Evolutionary conservation across 2,113 vertebrate genomes (phyloP), one percentile per base, ranked within the genome.

Genomic region (Dendrocopos noguchii): DNA sequence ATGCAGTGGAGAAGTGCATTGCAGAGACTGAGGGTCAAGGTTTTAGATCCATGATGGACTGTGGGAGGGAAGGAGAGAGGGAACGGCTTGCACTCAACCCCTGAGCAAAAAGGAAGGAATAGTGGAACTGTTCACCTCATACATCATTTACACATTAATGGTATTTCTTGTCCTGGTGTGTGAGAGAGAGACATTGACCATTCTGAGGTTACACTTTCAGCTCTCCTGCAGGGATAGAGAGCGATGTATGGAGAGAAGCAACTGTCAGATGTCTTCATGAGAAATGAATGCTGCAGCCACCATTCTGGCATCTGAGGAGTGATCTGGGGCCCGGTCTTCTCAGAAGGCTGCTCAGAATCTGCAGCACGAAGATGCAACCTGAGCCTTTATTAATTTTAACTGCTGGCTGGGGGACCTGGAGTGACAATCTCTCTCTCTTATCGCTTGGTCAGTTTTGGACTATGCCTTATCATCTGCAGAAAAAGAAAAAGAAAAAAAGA

Each of bases 391-490:
- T 87, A 84, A 70, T 67, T 95, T 61, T 60, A 88, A 66, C 64
- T 42, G 33, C 64, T 82, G n/a, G 55, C 88, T 72, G 60, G 77
- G 28, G 56, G 93, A 90, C 46, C 29, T 50, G 19, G 92, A 87
- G 29, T 89, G 90, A 61, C 74, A 95, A 76, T 55, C 77, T 39
- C 33, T 80, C 82, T 86, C 59, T 85, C 79, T 76, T 64, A 81
- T 10, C 84, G 73, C 83, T 88, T 68, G 67, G 77, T 70, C 61
- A 50, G 72, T 56, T 94, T 87, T 85, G 84, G 76, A 80, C 65
- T 89, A 80, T 83, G 73, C 25, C 27, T 82, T 72, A 78, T 83
- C 47, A 65, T 78, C 53, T 85, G 68, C 59, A 84, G 72, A 21
- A 65, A 88, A 86, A 84, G 72, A 21, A 65, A 88, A 86, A 90